Conservation (phyloP, 2,113 vertebrate genomes). For the Toxostoma redivivum region DNA sequence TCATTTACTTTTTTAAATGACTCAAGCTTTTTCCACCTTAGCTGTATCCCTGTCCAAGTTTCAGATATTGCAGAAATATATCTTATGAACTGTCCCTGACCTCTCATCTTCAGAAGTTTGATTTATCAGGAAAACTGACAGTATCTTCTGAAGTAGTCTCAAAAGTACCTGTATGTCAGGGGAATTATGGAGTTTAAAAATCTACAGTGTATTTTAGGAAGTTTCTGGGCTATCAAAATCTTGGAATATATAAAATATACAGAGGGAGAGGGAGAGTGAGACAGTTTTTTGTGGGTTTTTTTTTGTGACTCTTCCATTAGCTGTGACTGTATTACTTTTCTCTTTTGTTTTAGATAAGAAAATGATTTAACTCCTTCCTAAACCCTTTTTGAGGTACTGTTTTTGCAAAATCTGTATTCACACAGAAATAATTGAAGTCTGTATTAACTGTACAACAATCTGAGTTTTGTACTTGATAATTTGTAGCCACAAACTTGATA, state of each 20-base stretch:
- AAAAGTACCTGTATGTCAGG: neutral
- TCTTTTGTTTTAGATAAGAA: neutral
- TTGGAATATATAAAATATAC: neutral
- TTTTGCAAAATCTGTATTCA: neutral
- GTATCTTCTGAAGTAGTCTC: neutral
- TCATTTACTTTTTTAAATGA: fast-evolving
- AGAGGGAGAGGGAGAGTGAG: too few relatives aligned
- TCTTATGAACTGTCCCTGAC: neutral
- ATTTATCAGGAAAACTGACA: neutral
- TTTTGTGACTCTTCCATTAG: neutral
- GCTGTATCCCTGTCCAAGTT: neutral
- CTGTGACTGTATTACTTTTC: neutral
- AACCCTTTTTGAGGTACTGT: neutral
- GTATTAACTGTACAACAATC: neutral
- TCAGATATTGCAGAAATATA: neutral
- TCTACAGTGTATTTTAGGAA: neutral
- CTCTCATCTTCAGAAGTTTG: neutral
- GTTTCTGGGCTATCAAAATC: neutral
- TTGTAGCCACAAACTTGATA: neutral
- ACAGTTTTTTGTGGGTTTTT: neutral
- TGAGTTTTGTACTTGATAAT: neutral
- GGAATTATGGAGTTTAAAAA: neutral
- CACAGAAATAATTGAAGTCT: neutral
- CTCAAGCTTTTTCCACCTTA: neutral
- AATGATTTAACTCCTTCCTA: neutral